These are phyloP conservation scores for Xanthia togata DNA, from an alignment of 2,888 invertebrate species.

Conservation along the genomic window DNA sequence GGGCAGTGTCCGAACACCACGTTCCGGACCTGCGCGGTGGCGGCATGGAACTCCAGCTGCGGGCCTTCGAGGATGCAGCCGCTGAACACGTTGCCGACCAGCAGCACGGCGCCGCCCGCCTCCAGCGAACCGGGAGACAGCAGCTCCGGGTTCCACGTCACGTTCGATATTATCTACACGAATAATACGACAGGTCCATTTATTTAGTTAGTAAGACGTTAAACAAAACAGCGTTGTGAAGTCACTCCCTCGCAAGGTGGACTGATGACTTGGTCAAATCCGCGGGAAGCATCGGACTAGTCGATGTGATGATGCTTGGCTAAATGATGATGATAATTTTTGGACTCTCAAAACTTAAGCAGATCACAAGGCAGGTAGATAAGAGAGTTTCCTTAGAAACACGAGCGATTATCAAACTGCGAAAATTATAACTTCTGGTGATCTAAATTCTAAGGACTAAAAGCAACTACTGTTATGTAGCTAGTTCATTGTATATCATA, in stretches of 20 bases:
- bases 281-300: too few species aligned
- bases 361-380: too few species aligned
- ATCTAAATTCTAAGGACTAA: neutral
- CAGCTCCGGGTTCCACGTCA: constrained; percentile 94
- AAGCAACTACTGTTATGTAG: neutral
- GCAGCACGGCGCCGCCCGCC: constrained; percentile 93
- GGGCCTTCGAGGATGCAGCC: constrained; percentile 97
- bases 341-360: too few species aligned
- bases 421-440: neutral
- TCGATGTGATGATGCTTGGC: too few species aligned
- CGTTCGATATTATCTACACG: constrained; percentile 93
- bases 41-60: constrained; percentile 94
- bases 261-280: too few species aligned
- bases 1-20: constrained; percentile 95
- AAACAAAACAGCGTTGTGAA: too few species aligned
- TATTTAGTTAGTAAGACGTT: too few species aligned
- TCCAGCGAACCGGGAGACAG: constrained; percentile 93
- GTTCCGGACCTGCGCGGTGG: constrained; percentile 91
- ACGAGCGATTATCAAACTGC: too few species aligned
- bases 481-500: neutral
- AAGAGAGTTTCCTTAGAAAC: too few species aligned
- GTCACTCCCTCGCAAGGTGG: too few species aligned
- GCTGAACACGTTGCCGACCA: constrained; percentile 95
- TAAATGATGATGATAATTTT: too few species aligned
- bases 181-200: neutral